Evolutionary conservation across 1,140 invertebrate genomes (phyloP).

Genomic region (Bombus ignitus): DNA sequence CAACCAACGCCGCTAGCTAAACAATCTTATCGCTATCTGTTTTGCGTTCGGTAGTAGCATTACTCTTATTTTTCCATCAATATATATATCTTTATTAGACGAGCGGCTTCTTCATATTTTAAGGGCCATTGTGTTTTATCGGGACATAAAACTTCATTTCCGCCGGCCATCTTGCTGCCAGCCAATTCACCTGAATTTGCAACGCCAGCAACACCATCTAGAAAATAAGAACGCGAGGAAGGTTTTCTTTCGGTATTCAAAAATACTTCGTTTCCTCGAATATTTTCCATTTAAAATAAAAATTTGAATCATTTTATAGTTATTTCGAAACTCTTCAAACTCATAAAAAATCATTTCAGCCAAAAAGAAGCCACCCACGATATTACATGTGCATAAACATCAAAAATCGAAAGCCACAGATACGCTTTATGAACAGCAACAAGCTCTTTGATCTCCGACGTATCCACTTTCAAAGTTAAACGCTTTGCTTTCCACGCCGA

Average conservation of each 20-base stretch:
- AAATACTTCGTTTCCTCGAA: not conserved
- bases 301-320: not conserved
- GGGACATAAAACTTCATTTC: slow-evolving; percentile 22
- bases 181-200: not conserved
- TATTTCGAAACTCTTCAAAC: not conserved
- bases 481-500: not conserved
- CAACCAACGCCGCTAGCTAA: not conserved
- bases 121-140: not conserved
- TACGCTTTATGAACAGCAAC: too few species aligned
- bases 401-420: not conserved
- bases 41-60: not conserved
- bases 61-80: not conserved
- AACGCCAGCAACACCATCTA: not conserved
- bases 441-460: not conserved
- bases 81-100: not conserved
- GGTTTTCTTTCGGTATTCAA: not conserved
- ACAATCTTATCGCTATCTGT: not conserved
- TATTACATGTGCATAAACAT: not conserved
- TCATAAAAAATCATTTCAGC: not conserved
- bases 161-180: too few species aligned
- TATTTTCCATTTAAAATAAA: not conserved
- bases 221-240: not conserved
- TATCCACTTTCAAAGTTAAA: not conserved
- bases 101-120: not conserved
- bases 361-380: not conserved